A percentile compares a stretch with the other conserved stretches of the same genome.
phyloP scores from a whole-genome alignment of 2,113 vertebrate species.

The Daubentonia madagascariensis region DNA sequence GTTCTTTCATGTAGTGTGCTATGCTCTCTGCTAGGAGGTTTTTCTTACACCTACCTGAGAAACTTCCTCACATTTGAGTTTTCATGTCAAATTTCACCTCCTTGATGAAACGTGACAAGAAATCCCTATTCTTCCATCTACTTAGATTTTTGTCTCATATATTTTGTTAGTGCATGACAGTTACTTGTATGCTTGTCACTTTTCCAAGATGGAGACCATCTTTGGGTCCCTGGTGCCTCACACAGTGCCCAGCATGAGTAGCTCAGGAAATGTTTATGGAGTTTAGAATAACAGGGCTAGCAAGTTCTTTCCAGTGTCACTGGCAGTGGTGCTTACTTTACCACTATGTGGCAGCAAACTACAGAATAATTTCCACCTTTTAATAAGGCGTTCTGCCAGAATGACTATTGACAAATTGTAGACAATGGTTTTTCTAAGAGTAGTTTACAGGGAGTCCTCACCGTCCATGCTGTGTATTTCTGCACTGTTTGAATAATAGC shows the following conservation, averaged over 20 bases:
- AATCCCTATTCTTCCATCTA: not conserved
- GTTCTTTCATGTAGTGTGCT: not conserved
- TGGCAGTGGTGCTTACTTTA: not conserved
- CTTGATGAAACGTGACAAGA: not conserved
- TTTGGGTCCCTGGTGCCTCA: not conserved
- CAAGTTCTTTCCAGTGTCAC: not conserved
- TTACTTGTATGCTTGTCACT: not conserved
- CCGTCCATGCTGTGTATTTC: not conserved
- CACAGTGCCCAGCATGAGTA: not conserved
- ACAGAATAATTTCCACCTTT: not conserved
- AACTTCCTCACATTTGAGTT: not conserved
- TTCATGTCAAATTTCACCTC: not conserved
- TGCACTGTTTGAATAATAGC: not conserved
- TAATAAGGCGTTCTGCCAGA: too few species aligned
- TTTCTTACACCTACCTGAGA: not conserved
- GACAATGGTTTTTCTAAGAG: not conserved
- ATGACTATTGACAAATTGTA: not conserved
- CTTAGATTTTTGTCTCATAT: not conserved
- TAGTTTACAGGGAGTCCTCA: not conserved
- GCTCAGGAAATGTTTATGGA: not conserved
- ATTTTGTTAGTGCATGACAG: not conserved
- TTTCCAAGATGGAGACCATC: not conserved
- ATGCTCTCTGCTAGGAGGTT: not conserved
- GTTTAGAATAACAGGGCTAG: not conserved
- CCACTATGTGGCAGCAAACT: conserved; percentile 55